A percentile compares a stretch with the other conserved stretches of the same genome.
phyloP scores from a whole-genome alignment of 2,113 vertebrate genomes.

The Neogale vison region DNA sequence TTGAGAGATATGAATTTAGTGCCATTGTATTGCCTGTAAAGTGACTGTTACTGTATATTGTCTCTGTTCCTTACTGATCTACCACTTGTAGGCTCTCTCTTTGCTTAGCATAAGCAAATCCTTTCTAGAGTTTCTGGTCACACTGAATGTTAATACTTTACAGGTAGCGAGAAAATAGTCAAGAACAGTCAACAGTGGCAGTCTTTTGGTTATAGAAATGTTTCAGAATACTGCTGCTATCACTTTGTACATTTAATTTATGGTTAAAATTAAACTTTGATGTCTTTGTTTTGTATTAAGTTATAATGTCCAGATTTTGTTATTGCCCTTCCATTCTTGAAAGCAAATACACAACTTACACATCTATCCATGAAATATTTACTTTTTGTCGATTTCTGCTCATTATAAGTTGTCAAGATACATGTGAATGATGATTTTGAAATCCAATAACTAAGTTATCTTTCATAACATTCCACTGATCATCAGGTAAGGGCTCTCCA shows the following conservation, averaged over 20 bases:
- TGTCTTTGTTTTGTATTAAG: background rate
- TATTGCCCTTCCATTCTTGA: background rate
- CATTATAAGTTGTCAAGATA: background rate
- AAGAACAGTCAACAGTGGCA: background rate
- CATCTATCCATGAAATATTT: background rate
- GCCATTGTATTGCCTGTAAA: too few species aligned
- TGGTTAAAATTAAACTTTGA: background rate
- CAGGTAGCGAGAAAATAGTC: background rate
- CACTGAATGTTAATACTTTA: background rate
- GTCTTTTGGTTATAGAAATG: background rate
- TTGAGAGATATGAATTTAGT: too few species aligned
- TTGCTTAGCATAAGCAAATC: background rate
- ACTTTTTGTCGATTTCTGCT: background rate
- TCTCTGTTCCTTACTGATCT: too few species aligned
- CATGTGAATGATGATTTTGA: background rate
- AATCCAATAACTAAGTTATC: background rate
- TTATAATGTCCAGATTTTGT: background rate
- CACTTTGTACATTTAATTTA: background rate
- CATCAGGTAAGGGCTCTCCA: background rate
- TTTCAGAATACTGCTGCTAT: background rate
- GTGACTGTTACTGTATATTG: too few species aligned
- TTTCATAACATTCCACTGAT: background rate
- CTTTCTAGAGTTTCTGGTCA: background rate
- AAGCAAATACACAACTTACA: background rate
- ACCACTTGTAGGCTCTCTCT: too few species aligned